A percentile compares a stretch with the other conserved stretches of the same genome.
Evolutionary conservation across 2,797 vertebrate species (phyloP).

Genomic region (Siniperca scherzeri): DNA sequence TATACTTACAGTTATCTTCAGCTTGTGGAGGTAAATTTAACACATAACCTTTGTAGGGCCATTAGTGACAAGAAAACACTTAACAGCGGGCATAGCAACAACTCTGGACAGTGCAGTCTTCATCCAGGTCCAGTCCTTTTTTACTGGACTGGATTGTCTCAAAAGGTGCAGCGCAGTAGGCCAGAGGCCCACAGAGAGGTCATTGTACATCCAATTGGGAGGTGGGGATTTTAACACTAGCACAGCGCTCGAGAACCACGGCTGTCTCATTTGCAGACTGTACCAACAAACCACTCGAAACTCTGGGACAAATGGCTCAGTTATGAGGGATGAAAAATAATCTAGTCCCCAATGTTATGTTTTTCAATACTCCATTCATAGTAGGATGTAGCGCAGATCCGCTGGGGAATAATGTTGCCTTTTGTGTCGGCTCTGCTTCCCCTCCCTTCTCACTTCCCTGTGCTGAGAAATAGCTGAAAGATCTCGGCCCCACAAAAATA

Average conservation of each 20-base stretch:
- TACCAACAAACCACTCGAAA: constrained; percentile 75
- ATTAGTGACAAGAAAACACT: constrained; percentile 3
- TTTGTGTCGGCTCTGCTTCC: constrained; percentile 90
- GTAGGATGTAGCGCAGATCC: constrained; percentile 86
- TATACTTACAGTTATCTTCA: constrained; percentile 21
- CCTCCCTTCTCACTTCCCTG: constrained; percentile 84
- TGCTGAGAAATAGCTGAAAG: constrained; percentile 89
- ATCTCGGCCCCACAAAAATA: constrained; percentile 85
- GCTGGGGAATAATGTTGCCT: constrained; percentile 94
- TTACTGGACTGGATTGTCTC: constrained; percentile 19
- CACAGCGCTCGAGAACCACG: constrained; percentile 46
- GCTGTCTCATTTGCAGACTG: constrained; percentile 70
- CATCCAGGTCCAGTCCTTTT: constrained; percentile 1
- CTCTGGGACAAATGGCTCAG: constrained; percentile 83
- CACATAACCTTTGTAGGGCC: background rate
- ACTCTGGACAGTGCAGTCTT: background rate
- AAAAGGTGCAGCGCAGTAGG: constrained; percentile 29
- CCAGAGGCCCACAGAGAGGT: constrained; percentile 58
- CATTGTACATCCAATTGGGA: constrained; percentile 72
- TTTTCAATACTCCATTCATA: constrained; percentile 98
- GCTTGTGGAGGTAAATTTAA: constrained; percentile 9
- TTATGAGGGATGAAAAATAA: constrained; percentile 92
- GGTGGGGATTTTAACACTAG: constrained; percentile 76
- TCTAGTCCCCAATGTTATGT: constrained; percentile 87
- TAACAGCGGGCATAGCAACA: background rate